Evolutionary conservation across 2,888 invertebrate genomes (phyloP).

Genomic region (Lepidocyrtoides sp.): DNA sequence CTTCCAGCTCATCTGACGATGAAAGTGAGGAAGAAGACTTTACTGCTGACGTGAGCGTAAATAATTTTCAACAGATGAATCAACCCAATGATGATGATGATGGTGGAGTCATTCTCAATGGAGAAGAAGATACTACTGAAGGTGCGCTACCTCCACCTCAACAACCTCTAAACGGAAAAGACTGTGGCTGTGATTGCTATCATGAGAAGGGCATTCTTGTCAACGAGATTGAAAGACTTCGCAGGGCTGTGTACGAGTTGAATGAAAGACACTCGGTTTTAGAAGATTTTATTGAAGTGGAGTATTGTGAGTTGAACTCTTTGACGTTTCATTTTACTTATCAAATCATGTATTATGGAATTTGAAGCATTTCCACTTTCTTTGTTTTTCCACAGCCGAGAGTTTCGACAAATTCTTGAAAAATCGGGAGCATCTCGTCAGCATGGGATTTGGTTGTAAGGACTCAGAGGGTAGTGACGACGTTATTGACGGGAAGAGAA

Average conservation of each 20-base stretch:
- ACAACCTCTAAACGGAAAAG: background rate
- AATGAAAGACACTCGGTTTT: constrained; percentile 44
- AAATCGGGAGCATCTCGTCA: constrained; percentile 66
- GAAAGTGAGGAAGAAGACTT: constrained; percentile 48
- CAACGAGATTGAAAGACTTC: constrained; percentile 65
- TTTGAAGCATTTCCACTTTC: too few relatives aligned
- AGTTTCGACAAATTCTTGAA: constrained; percentile 57
- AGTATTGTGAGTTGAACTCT: constrained; percentile 51
- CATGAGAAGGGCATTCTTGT: constrained; percentile 70
- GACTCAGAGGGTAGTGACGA: background rate
- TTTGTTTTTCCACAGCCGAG: constrained; percentile 30
- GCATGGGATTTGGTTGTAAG: constrained; percentile 53
- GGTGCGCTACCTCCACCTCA: background rate
- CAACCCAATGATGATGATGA: background rate
- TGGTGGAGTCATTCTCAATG: background rate
- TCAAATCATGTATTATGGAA: too few relatives aligned
- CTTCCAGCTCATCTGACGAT: constrained; percentile 21
- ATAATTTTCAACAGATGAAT: constrained; percentile 46
- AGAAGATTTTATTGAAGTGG: constrained; percentile 71
- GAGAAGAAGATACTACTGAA: background rate
- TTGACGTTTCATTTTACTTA: background rate
- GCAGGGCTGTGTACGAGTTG: constrained; percentile 49
- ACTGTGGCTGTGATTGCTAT: constrained; percentile 53
- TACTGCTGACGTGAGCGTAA: constrained; percentile 40
- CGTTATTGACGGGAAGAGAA: constrained; percentile 59